These are phyloP conservation scores for Garrulus glandarius DNA, from an alignment of 2,797 vertebrate species.

Conservation along the genomic window DNA sequence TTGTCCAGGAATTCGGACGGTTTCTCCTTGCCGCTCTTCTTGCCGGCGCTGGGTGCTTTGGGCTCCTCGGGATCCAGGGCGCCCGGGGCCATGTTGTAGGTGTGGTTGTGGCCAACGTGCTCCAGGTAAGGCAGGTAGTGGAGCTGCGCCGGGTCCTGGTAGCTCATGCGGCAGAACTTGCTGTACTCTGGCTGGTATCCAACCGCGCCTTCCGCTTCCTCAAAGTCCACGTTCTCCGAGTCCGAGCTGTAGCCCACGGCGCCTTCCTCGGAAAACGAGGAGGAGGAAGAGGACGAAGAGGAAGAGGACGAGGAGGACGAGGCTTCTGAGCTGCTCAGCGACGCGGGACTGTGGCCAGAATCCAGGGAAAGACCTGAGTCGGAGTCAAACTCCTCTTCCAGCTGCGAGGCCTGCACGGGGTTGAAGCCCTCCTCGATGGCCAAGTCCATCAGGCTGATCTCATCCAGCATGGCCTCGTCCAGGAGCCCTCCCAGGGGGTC, in stretches of 20 bases:
- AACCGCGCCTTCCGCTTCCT: constrained; percentile 89
- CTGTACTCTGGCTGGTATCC: constrained; percentile 94
- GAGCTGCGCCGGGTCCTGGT: constrained; percentile 90
- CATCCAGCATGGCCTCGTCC: constrained; percentile 96
- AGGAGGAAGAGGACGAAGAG: constrained; percentile 79
- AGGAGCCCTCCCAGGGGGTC: constrained; percentile 90
- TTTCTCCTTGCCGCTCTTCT: constrained; percentile 86
- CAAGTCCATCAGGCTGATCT: constrained; percentile 96
- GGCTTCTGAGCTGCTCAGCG: constrained; percentile 95
- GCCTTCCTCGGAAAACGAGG: constrained; percentile 96
- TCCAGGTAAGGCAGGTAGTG: constrained; percentile 91
- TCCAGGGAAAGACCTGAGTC: constrained; percentile 97
- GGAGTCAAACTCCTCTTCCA: constrained; percentile 95
- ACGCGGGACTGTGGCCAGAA: constrained; percentile 94
- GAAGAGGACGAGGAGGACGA: constrained; percentile 91
- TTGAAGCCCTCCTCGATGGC: constrained; percentile 98
- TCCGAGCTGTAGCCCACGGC: constrained; percentile 98
- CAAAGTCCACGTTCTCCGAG: constrained; percentile 87
- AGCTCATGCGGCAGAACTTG: constrained; percentile 98
- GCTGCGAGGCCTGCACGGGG: constrained; percentile 91
- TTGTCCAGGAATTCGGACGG: constrained; percentile 87
- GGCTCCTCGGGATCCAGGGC: constrained; percentile 76
- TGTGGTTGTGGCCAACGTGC: constrained; percentile 93
- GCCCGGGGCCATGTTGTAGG: constrained; percentile 92
- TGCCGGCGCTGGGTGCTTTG: constrained; percentile 73